phyloP scores from a whole-genome alignment of 1,140 invertebrate genomes.

The Trachelipus rathkii region DNA sequence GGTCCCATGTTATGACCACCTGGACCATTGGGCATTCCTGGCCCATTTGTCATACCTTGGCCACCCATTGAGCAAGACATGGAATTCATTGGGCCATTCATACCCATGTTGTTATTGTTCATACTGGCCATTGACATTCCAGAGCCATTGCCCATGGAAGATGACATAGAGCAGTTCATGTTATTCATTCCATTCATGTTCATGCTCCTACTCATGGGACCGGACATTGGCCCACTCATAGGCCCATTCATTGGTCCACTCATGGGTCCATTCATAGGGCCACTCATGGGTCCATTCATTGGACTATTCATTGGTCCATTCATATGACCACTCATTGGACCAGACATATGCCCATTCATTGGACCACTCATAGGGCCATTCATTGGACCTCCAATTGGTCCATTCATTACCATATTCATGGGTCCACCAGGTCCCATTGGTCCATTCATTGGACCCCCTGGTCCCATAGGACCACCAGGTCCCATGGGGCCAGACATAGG shows the following conservation, averaged over 20 bases:
- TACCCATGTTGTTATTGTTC: constrained; percentile 26
- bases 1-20: constrained; percentile 49
- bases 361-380: constrained; percentile 38
- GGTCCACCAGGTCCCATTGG: constrained; percentile 45
- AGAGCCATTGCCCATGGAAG: constrained; percentile 45
- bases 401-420: constrained; percentile 43
- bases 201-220: constrained; percentile 46
- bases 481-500: constrained; percentile 49
- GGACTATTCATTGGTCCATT: constrained; percentile 43
- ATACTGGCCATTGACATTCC: constrained; percentile 47
- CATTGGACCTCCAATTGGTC: constrained; percentile 43
- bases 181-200: constrained; percentile 37
- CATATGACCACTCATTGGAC: constrained; percentile 45
- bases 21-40: constrained; percentile 45
- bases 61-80: constrained; percentile 49
- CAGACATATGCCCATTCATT: constrained; percentile 41
- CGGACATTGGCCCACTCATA: no score
- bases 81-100: constrained; percentile 42
- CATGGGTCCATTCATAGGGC: constrained; percentile 43
- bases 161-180: constrained; percentile 26
- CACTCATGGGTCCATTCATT: constrained; percentile 39
- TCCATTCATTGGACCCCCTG: constrained; percentile 48
- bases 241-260: no score
- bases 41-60: constrained; percentile 52
- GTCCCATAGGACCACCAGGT: constrained; percentile 36